Evolutionary conservation across 2,888 invertebrate species (phyloP).

Genomic region (Patella ulyssiponensis): DNA sequence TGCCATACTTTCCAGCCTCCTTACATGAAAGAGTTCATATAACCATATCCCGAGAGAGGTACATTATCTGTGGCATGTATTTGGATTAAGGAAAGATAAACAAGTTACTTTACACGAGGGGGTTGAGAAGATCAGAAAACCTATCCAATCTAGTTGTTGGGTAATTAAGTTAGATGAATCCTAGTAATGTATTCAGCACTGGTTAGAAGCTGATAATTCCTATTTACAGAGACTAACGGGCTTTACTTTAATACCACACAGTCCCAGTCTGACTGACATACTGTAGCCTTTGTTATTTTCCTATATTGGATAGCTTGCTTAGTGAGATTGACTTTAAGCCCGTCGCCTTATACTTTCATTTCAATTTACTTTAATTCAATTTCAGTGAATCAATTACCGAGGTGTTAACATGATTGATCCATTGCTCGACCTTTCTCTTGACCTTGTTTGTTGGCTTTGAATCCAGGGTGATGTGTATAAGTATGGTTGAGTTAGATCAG

Average conservation of each 20-base stretch:
- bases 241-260: conserved; percentile 1
- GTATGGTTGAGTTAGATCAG: too few relatives aligned
- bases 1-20: too few relatives aligned
- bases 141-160: conserved; percentile 19
- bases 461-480: too few relatives aligned
- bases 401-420: background rate
- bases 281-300: conserved; percentile 1
- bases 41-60: conserved; percentile 10
- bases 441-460: too few relatives aligned
- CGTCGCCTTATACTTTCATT: background rate
- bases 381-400: background rate
- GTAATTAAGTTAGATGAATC: conserved; percentile 21
- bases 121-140: conserved; percentile 15
- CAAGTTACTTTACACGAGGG: conserved; percentile 15
- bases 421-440: background rate
- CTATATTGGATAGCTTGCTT: background rate
- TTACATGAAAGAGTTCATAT: too few relatives aligned
- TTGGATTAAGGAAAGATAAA: conserved; percentile 31
- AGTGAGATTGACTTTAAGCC: background rate
- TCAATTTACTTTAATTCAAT: conserved; percentile 9
- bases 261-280: background rate
- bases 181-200: background rate
- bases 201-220: background rate
- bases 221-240: conserved; percentile 1
- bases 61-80: conserved; percentile 14